phyloP scores from a whole-genome alignment of 2,888 invertebrate genomes.

The Hydrotaea cyrtoneurina region DNA sequence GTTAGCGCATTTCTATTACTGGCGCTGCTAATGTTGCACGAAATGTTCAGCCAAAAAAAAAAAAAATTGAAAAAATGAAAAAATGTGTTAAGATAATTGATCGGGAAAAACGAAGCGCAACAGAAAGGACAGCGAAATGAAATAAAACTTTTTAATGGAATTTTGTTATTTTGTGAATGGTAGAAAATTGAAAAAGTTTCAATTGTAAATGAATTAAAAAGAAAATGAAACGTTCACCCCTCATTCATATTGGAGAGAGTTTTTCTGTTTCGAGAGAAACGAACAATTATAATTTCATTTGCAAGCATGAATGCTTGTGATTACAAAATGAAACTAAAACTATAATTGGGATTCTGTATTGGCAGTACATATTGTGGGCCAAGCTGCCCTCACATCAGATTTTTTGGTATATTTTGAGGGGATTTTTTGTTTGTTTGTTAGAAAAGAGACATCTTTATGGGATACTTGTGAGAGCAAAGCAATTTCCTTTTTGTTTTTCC shows the following conservation, averaged over 20 bases:
- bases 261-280: background rate
- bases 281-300: slow-evolving; percentile 19
- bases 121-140: slow-evolving; percentile 10
- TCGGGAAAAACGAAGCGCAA: background rate
- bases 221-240: background rate
- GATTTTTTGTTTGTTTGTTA: too few relatives aligned
- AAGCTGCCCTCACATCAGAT: background rate
- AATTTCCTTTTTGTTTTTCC: too few relatives aligned
- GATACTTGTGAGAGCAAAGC: background rate
- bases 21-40: background rate
- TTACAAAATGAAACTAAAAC: slow-evolving; percentile 18
- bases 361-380: background rate
- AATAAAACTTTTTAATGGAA: slow-evolving; percentile 34
- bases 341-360: slow-evolving; percentile 10
- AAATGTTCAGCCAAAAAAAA: background rate
- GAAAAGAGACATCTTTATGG: background rate
- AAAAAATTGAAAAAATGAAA: background rate
- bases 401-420: background rate
- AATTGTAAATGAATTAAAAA: slow-evolving; percentile 27
- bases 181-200: slow-evolving; percentile 41
- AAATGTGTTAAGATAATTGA: slow-evolving; percentile 25
- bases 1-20: background rate
- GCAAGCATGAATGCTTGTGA: slow-evolving; percentile 13
- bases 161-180: slow-evolving; percentile 39
- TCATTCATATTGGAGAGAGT: background rate